Evolutionary conservation across 2,888 invertebrate genomes (phyloP), one percentile per base, ranked within the genome.

Genomic region (Erebia ligea): DNA sequence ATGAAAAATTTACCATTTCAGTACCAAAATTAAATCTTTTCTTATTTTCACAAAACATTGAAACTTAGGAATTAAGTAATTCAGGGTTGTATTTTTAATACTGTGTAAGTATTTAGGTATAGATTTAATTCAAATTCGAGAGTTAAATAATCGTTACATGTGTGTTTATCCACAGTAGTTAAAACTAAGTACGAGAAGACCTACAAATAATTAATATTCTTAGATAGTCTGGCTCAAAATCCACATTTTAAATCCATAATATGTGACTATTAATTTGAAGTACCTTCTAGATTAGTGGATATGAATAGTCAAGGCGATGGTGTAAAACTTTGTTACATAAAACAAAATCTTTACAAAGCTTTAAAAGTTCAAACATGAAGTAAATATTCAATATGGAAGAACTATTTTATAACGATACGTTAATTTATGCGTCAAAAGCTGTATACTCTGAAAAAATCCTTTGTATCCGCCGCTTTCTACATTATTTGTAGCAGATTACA

Each of bases 351-450:
- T 17, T 52, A 52, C 52, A 48, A 15, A 9, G 15, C 15, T 48
- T n/a, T n/a, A n/a, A 9, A 48, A 6, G 45, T 11, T 8, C 1
- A n/a, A 52, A n/a, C n/a, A 52, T 42, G 17, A 1, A 17, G 13
- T 66, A 42, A 64, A 64, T 25, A 58, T 68, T 64, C 48, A 17
- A 76, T 17, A 4, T 21, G 21, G 72, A 74, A 45, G 21, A 64
- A 73, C 63, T 72, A 69, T 70, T 73, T 70, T 69, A 69, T 63
- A 72, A 71, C 71, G 72, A 72, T 77, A 77, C 76, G 72, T 74
- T 77, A 79, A 81, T 81, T 81, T 81, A 81, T 80, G 79, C 80
- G 81, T 80, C 80, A 80, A 80, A 79, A 77, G 77, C 74, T 76
- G 74, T 73, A 74, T 75, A 78, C 76, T 77, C 75, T 76, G 70